Evolutionary conservation across 2,113 vertebrate species (phyloP), one percentile per base, ranked within the genome.

Genomic region (Podarcis raffonei): DNA sequence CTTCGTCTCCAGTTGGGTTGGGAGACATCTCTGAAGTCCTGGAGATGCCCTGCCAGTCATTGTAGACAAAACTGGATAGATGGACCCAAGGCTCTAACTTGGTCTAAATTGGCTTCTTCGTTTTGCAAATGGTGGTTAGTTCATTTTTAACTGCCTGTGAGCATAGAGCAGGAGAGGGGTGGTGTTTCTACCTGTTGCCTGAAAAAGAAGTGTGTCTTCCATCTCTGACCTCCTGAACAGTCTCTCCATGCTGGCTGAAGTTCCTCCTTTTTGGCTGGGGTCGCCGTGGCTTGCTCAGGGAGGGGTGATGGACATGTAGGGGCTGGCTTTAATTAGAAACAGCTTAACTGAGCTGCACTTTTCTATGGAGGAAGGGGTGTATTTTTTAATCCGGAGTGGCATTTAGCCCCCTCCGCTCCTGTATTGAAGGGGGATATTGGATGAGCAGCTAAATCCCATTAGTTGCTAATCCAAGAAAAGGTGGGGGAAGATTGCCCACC

Each of bases 381-480:
- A 27, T 42, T 82, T 81, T 89, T 89, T 84, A 12, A 30, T 83
- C 78, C 86, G 89, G 86, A 90, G 80, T 83, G 89, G 89, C 82
- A 72, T 90, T 90, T 91, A 90, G 81, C 84, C 68, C 89, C 92
- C 90, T 92, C 94, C 91, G 69, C 91, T 85, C 90, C 92, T 93
- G 90, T 94, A 91, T 93, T 93, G 68, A 94, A 85, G 89, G 48
- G 39, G 92, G 94, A 93, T 92, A 94, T 91, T 91, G 95, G 95
- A 95, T 96, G 94, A 94, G 92, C 93, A 87, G 92, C 93, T 91
- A 95, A 95, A 95, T 95, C 95, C 93, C 92, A 94, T 96, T 96
- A 95, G 88, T 0, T 69, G 30, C 81, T 95, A 95, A 96, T 95
- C 95, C 95, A 80, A 74, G 92, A 90, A 11, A 72, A 32, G 30